Evolutionary conservation across 2,888 invertebrate genomes (phyloP), one percentile per base, ranked within the genome.

Genomic region (Platycnemis pennipes): DNA sequence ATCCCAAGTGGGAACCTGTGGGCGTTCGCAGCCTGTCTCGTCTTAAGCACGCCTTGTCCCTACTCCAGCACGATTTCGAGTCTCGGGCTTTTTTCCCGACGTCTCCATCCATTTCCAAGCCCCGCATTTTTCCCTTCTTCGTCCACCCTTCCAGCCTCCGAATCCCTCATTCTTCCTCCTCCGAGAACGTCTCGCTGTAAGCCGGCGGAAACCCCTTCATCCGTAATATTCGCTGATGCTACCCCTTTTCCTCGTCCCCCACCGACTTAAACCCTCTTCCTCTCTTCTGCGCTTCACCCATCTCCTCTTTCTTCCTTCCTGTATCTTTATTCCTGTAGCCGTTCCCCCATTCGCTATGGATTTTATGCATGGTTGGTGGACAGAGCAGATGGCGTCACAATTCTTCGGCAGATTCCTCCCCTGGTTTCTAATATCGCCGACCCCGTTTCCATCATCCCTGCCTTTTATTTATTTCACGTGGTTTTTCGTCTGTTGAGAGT

Each of bases 171-270:
- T 37, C 53, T 37, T 16, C 53, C 37, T 42, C 77, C 77, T 45
- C 46, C 45, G 1, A 45, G n/a, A n/a, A 44, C 8, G 45, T 37
- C n/a, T 87, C 87, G 77, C 37, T 2, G 87, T 87, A 45, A 87
- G 77, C 87, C 37, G 16, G 42, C 37, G 53, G 56, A 89, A 16
- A n/a, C 37, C 53, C 56, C 42, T 31, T 37, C 89, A 63, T 89
- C 89, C 89, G 56, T 89, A 42, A 56, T 53, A 89, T 89, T 89
- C 42, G 89, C 89, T 56, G 89, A 89, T 37, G 56, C 89, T 42
- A 89, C 53, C 42, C 49, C 19, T 19, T 53, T 37, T 56, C 37
- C 89, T 7, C 37, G 2, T 46, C 44, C 87, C 19, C n/a, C n/a
- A 13, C 77, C n/a, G 37, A n/a, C 37, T 8, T 77, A 31, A n/a